These are phyloP conservation scores for Coracias cyanogaster DNA, from an alignment of 2,797 vertebrate species.

Conservation along the genomic window DNA sequence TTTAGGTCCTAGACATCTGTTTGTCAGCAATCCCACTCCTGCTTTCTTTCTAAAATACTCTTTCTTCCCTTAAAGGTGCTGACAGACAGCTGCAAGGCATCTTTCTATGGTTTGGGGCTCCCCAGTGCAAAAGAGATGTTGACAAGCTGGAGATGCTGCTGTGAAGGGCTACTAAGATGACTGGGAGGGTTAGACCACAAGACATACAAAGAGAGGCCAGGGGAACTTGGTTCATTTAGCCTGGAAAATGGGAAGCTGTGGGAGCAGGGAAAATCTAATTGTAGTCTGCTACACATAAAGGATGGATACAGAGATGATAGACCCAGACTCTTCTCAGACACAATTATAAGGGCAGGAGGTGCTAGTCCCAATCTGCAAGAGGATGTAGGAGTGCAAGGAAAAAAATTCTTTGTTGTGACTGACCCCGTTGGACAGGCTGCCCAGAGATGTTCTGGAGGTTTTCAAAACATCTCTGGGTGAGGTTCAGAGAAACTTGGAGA, in stretches of 20 bases:
- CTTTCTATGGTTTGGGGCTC: neutral
- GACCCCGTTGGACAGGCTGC: neutral
- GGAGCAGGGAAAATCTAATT: neutral
- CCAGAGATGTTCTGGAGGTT: neutral
- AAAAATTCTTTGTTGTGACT: neutral
- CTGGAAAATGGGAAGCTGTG: neutral
- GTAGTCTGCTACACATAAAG: neutral
- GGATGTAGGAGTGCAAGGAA: neutral
- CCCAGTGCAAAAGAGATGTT: neutral
- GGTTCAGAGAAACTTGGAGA: neutral
- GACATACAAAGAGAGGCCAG: neutral
- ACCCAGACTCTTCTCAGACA: neutral
- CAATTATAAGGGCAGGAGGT: neutral
- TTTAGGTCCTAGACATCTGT: neutral
- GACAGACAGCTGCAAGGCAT: neutral
- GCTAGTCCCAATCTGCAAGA: neutral
- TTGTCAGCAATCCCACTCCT: neutral
- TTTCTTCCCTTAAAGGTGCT: neutral
- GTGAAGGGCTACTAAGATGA: neutral
- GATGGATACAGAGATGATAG: neutral
- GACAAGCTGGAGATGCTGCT: neutral
- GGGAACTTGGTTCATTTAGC: neutral
- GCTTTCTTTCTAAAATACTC: neutral
- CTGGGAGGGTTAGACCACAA: neutral
- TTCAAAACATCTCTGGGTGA: neutral